These are phyloP conservation scores for Drosophila mimica DNA, from an alignment of 2,888 invertebrate species.

Conservation along the genomic window DNA sequence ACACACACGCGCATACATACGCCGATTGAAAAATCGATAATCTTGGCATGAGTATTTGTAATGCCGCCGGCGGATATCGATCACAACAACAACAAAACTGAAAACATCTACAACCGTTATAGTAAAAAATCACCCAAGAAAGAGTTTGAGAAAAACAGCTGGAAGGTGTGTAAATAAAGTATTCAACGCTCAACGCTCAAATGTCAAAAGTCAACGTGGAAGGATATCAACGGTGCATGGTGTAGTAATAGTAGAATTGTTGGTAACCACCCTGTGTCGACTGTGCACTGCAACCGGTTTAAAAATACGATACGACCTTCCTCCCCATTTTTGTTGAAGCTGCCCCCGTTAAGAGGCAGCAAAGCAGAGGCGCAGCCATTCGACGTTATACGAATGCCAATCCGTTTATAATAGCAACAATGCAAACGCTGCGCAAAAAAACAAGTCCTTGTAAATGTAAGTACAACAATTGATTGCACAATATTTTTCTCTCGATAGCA, in stretches of 20 bases:
- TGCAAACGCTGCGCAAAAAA: constrained; percentile 97
- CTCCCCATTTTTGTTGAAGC: constrained; percentile 10
- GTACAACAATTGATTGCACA: constrained; percentile 84
- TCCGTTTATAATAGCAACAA: constrained; percentile 85
- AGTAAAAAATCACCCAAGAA: constrained; percentile 12
- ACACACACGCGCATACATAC: constrained; percentile 14
- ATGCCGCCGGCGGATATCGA: constrained; percentile 63
- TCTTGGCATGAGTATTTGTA: constrained; percentile 43
- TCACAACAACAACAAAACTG: constrained; percentile 38
- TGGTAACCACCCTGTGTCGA: constrained; percentile 28
- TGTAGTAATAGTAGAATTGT: constrained; percentile 18
- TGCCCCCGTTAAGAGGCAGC: constrained; percentile 32
- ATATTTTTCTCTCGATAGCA: constrained; percentile 44
- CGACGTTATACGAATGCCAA: constrained; percentile 78
- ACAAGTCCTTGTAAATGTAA: constrained; percentile 97
- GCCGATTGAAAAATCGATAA: constrained; percentile 70
- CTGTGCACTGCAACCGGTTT: constrained; percentile 28
- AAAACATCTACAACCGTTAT: constrained; percentile 35
- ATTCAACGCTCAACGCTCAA: constrained; percentile 17
- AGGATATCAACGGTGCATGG: constrained; percentile 31
- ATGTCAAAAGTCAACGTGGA: constrained; percentile 49
- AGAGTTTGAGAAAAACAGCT: background rate
- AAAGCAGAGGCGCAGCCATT: constrained; percentile 58
- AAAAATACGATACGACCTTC: constrained; percentile 24
- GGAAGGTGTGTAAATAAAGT: constrained; percentile 30